Percentiles rank a stretch among this genome's conserved stretches.
Conservation (phyloP, 2,888 invertebrate genomes). For the Drosophila planitibia region DNA sequence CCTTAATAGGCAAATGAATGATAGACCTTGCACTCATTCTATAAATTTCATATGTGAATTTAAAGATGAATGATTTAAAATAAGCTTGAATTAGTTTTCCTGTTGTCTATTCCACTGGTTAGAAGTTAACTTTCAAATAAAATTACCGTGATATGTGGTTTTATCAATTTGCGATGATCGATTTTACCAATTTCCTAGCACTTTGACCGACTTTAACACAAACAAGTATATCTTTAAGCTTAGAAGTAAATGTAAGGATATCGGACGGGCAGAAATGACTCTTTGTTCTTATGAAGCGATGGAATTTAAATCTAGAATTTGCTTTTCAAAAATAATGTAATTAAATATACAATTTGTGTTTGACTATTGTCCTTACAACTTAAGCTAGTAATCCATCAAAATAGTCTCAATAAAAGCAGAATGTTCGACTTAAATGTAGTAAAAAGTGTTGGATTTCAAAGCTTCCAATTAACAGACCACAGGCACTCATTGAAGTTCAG, state of each 20-base stretch:
- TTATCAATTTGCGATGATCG: background rate
- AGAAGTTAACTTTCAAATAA: background rate
- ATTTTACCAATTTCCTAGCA: too few relatives aligned
- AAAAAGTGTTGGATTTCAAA: background rate
- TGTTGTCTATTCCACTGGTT: background rate
- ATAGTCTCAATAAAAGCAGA: background rate
- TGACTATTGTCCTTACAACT: background rate
- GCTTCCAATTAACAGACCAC: background rate
- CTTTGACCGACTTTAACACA: too few relatives aligned
- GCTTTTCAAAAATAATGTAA: background rate
- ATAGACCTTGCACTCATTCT: rapidly evolving
- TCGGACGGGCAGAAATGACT: too few relatives aligned
- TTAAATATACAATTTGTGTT: background rate
- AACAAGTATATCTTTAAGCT: too few relatives aligned
- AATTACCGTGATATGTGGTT: background rate
- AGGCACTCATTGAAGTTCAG: background rate
- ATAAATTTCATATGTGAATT: background rate
- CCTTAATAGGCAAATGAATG: rapidly evolving
- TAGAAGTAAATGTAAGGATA: too few relatives aligned
- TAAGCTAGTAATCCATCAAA: background rate
- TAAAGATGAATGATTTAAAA: background rate
- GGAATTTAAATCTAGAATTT: rapidly evolving
- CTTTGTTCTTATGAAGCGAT: too few relatives aligned
- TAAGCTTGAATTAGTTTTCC: background rate
- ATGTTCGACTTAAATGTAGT: background rate